Percentiles rank a stretch among this genome's conserved stretches.
Conservation (phyloP, 1,140 invertebrate species). For the Bombus impatiens region DNA sequence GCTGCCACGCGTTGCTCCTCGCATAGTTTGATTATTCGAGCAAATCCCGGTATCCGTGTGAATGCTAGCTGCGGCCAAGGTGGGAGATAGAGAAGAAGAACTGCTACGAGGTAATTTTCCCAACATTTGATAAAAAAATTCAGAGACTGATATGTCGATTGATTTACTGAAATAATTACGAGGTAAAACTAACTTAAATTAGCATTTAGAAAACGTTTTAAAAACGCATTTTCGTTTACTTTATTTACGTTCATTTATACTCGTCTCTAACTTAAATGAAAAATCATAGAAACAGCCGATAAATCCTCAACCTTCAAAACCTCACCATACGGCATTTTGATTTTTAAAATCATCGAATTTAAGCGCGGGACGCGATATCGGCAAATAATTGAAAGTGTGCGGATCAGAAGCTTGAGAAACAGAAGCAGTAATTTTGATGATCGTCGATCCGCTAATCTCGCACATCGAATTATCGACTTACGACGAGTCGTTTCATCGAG, state of each 20-base stretch:
- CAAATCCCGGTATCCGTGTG: conserved; percentile 6
- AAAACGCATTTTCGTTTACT: too few relatives aligned
- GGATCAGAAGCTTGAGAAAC: too few relatives aligned
- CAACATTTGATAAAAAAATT: not conserved
- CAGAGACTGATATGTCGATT: not conserved
- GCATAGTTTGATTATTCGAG: conserved; percentile 10
- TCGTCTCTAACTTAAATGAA: too few relatives aligned
- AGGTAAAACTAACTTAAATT: too few relatives aligned
- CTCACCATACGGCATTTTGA: too few relatives aligned
- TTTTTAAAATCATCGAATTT: too few relatives aligned
- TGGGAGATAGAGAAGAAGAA: too few relatives aligned
- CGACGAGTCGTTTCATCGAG: conserved; percentile 1
- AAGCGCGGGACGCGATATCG: not conserved
- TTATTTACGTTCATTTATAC: too few relatives aligned
- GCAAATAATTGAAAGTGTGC: not conserved
- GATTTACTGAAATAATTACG: not conserved
- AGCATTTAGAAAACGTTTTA: too few relatives aligned
- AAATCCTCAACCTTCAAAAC: too few relatives aligned
- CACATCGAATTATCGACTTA: conserved; percentile 28
- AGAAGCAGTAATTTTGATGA: too few relatives aligned
- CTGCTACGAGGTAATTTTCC: not conserved
- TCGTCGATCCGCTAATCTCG: conserved; percentile 1
- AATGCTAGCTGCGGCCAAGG: not conserved
- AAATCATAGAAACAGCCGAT: too few relatives aligned
- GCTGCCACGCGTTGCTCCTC: not conserved